phyloP scores from a whole-genome alignment of 2,113 vertebrate species.

The Rhipidura dahli region DNA sequence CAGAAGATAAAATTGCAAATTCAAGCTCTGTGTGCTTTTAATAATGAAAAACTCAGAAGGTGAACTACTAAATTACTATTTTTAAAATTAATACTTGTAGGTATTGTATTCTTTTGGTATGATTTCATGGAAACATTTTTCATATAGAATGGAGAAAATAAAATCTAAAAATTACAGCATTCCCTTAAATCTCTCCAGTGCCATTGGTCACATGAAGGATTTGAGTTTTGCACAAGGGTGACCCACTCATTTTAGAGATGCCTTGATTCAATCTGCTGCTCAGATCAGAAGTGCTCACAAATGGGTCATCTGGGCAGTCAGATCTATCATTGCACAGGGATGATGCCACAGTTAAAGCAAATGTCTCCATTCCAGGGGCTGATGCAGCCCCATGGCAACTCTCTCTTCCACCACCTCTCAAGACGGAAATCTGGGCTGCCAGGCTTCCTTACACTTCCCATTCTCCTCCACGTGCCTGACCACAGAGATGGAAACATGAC shows the following conservation, averaged over 20 bases:
- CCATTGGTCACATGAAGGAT: neutral
- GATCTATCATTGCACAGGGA: neutral
- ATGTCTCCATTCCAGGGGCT: neutral
- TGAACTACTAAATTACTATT: neutral
- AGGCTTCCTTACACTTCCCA: neutral
- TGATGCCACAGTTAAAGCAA: neutral
- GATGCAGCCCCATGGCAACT: neutral
- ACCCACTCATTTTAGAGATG: neutral
- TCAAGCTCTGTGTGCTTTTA: neutral
- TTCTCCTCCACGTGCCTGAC: neutral
- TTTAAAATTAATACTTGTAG: neutral
- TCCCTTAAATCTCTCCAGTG: neutral
- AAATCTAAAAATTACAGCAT: neutral
- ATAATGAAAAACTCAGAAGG: neutral
- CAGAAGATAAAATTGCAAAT: neutral
- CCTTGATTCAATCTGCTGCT: neutral
- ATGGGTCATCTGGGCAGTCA: neutral
- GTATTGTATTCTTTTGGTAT: neutral
- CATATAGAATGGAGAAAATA: neutral
- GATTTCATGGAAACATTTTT: neutral
- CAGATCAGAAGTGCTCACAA: neutral
- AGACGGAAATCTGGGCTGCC: neutral
- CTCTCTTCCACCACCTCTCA: neutral
- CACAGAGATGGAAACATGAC: neutral
- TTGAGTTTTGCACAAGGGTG: neutral